Conservation (phyloP, 2,797 vertebrate genomes). For the Poeciliopsis gracilis region DNA sequence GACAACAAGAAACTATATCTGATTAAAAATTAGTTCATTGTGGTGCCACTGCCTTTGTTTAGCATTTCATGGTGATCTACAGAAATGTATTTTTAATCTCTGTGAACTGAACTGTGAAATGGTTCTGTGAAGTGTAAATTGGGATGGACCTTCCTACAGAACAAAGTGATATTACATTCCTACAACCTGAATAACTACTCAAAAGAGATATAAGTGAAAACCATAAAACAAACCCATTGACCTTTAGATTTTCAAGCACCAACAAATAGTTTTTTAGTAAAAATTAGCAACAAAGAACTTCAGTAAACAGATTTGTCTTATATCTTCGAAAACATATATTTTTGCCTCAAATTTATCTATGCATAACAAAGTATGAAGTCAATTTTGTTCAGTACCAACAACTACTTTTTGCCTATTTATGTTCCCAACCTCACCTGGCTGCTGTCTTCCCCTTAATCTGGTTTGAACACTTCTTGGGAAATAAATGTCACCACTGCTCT, state of each 20-base stretch:
- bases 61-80: not conserved
- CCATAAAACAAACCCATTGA: not conserved
- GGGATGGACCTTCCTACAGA: not conserved
- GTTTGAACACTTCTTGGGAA: slow-evolving; percentile 44
- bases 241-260: not conserved
- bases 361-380: not conserved
- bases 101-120: not conserved
- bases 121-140: not conserved
- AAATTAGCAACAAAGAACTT: not conserved
- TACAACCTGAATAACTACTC: not conserved
- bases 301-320: not conserved
- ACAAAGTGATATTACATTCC: not conserved
- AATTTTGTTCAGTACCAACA: not conserved
- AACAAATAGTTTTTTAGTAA: not conserved
- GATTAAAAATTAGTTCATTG: not conserved
- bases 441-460: slow-evolving; percentile 33
- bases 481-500: slow-evolving; percentile 41
- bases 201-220: not conserved
- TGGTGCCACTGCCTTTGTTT: not conserved
- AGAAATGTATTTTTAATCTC: not conserved
- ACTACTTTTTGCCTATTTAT: slow-evolving; percentile 3
- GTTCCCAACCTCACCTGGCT: slow-evolving; percentile 23
- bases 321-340: not conserved
- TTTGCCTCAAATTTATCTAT: slow-evolving; percentile 3
- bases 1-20: not conserved